Base-by-base conservation (phyloP, 1,140 invertebrate species). In the Laupala kohalensis region DNA sequence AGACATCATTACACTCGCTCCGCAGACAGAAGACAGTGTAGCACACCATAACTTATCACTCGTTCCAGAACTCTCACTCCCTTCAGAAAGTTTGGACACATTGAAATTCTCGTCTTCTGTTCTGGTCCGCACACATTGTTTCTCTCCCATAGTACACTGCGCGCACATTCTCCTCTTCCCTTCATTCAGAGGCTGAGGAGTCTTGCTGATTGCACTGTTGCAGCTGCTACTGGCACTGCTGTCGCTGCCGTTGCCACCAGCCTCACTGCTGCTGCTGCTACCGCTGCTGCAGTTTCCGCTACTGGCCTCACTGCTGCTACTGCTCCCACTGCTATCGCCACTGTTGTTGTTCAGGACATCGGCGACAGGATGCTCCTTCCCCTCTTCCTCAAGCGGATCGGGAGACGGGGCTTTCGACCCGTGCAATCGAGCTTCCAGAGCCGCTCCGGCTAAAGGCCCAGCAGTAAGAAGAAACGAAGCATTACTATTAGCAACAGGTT, bases 341-440 rank as follows among this genome's bases (percentile, higher is more conserved):
- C 19, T 71, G 29, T 71, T 67, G 23, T 71, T 71, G 23, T 70
- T 64, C 37, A 70, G 13, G 27, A 64, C 24, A n/a, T 70, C 69
- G 25, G 37, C 27, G 25, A 25, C 25, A 2, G 69, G 69, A 66
- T 28, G 66, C 5, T n/a, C 12, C 13, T n/a, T 9, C 13, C 5
- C 5, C 25, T 37, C 28, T 4, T 25, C 12, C 4, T 25, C 2
- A 3, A 13, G 13, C 24, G 30, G 25, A 25, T 30, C 53, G 25
- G 9, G 27, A 53, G 19, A 25, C 5, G 25, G 37, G 12, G 26
- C 69, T 1, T 19, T 25, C 37, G 26, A 6, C 37, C 25, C 25
- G 25, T 6, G 26, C 12, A 26, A 0, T 24, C 28, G 25, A 53
- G 29, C 69, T 24, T 13, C 69, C 37, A 28, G 12, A 25, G 63